Conservation (phyloP, 2,113 vertebrate genomes). For the Pituophis catenifer region DNA sequence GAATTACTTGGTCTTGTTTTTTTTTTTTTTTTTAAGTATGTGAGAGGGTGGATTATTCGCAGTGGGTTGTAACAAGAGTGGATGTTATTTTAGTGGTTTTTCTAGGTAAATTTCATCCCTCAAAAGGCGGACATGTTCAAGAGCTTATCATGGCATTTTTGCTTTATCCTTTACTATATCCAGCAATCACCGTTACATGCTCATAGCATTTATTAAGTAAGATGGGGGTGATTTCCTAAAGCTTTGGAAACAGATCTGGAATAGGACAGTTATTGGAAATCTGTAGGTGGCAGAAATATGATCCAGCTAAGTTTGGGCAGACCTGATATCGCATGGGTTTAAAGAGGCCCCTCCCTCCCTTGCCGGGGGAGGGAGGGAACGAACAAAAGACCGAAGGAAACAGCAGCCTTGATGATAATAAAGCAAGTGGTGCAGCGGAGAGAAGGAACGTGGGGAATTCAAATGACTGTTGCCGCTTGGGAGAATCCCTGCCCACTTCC, state of each 20-base stretch:
- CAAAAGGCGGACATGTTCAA: background rate
- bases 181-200: background rate
- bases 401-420: background rate
- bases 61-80: background rate
- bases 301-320: background rate
- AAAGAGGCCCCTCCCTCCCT: background rate
- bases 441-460: too few relatives aligned
- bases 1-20: conserved; percentile 25
- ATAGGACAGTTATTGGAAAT: background rate
- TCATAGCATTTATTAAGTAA: background rate
- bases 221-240: background rate
- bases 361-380: too few relatives aligned
- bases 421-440: background rate
- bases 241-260: background rate
- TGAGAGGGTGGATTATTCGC: background rate
- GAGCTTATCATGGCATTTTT: background rate
- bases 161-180: background rate
- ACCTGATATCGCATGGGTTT: background rate
- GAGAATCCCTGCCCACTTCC: background rate
- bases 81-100: background rate
- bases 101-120: background rate
- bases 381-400: background rate
- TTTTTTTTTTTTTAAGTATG: background rate
- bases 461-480: background rate
- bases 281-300: background rate